Percentiles rank a stretch among this genome's conserved stretches.
phyloP scores from a whole-genome alignment of 2,113 vertebrate species.

The Sapayoa aenigma region DNA sequence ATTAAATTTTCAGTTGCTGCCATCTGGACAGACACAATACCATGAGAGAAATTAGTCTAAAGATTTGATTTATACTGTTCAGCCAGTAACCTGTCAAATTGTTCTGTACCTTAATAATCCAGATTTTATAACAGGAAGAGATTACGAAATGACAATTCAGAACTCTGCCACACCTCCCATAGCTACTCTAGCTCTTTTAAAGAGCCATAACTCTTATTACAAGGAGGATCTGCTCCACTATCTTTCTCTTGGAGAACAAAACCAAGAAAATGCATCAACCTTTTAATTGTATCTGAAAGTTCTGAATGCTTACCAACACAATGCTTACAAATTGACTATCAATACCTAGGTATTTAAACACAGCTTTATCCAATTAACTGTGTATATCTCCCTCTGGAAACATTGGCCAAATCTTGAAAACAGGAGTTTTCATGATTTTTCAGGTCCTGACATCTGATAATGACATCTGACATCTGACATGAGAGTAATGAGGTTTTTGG shows the following conservation, averaged over 20 bases:
- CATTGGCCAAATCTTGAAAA: background rate
- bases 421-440: background rate
- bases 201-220: rapidly evolving
- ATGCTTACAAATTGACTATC: background rate
- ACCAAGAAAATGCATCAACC: background rate
- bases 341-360: background rate
- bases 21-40: rapidly evolving
- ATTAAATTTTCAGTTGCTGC: background rate
- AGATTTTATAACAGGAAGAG: background rate
- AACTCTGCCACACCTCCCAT: background rate
- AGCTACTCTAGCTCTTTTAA: background rate
- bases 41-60: background rate
- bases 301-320: background rate
- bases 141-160: background rate
- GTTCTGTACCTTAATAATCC: background rate
- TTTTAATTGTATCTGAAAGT: background rate
- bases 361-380: background rate
- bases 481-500: background rate
- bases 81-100: background rate
- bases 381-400: rapidly evolving
- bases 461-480: background rate
- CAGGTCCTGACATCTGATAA: background rate
- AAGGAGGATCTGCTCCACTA: background rate
- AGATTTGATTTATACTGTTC: background rate
- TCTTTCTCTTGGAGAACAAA: background rate